Evolutionary conservation across 1,140 invertebrate genomes (phyloP), one percentile per base, ranked within the genome.

Genomic region (Oreohelix idahoensis): DNA sequence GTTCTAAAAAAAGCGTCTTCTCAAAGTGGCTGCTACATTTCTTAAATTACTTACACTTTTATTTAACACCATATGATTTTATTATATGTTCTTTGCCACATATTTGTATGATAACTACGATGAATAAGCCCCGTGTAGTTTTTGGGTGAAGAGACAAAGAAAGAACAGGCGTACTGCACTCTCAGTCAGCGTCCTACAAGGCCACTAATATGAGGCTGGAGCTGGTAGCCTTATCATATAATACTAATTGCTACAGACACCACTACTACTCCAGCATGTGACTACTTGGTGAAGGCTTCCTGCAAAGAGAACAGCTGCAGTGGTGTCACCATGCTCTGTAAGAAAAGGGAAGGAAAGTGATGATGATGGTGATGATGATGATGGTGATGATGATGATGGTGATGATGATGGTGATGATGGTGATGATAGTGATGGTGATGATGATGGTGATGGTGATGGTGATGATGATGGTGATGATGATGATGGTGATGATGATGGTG

Each of bases 381-480:
- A 74, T 32, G 38, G 8, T 36, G 71, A 74, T 74, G 38, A 74
- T 74, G 38, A 74, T 74, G 38, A 15, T 74, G 26, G 32, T 74
- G 38, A 74, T 74, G 38, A 74, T 74, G 38, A 74, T 74, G 38
- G 36, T 74, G 38, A 74, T 35, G 38, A 74, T 74, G 8, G 32
- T 74, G 38, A 74, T 74, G 38, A 74, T 74, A 39, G 32, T 74
- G 38, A 74, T 74, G 38, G 32, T 74, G 26, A 11, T 74, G 38
- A 74, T 74, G 26, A 74, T 74, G 38, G 32, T 74, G 26, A 74
- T 74, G 26, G 32, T 74, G 26, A 74, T 35, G 8, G 32, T 74
- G 38, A 74, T 74, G 26, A 74, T 74, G 26, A 74, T 74, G 38
- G 32, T 74, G 38, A 74, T 74, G 26, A 74, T 74, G 38, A 74